phyloP scores from a whole-genome alignment of 2,797 vertebrate species.

The Falco columbarius region DNA sequence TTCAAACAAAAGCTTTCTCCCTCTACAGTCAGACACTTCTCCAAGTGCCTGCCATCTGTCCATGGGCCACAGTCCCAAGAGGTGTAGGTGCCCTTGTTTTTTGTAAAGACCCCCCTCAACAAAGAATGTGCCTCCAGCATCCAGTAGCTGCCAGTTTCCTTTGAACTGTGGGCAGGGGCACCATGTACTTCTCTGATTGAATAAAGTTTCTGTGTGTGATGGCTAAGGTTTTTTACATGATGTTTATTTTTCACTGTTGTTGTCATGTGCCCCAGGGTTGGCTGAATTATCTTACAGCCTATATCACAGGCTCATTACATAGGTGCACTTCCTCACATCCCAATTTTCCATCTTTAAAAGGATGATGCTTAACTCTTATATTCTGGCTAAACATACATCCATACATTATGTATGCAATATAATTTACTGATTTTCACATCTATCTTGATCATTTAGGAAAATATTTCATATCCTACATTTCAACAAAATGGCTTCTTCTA shows the following conservation, averaged over 20 bases:
- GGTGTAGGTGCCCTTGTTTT: neutral
- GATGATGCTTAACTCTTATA: neutral
- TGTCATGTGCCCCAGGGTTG: neutral
- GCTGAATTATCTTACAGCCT: neutral
- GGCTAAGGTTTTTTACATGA: neutral
- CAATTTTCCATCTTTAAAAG: neutral
- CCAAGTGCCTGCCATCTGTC: neutral
- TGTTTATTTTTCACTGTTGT: fast-evolving
- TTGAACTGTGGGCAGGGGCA: neutral
- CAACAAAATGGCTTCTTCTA: neutral
- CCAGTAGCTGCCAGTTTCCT: neutral
- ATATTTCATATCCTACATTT: neutral
- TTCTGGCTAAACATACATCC: neutral
- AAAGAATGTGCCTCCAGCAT: neutral
- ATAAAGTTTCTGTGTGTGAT: neutral
- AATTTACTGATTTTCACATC: neutral
- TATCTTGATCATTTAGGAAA: neutral
- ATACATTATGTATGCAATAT: neutral
- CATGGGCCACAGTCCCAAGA: neutral
- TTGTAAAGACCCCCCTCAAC: fast-evolving
- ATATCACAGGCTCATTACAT: neutral
- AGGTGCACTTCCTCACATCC: fast-evolving
- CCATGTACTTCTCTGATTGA: neutral
- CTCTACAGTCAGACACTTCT: neutral
- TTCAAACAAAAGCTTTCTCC: neutral